Evolutionary conservation across 2,113 vertebrate genomes (phyloP), one percentile per base, ranked within the genome.

Genomic region (Rhinolophus ferrumequinum): DNA sequence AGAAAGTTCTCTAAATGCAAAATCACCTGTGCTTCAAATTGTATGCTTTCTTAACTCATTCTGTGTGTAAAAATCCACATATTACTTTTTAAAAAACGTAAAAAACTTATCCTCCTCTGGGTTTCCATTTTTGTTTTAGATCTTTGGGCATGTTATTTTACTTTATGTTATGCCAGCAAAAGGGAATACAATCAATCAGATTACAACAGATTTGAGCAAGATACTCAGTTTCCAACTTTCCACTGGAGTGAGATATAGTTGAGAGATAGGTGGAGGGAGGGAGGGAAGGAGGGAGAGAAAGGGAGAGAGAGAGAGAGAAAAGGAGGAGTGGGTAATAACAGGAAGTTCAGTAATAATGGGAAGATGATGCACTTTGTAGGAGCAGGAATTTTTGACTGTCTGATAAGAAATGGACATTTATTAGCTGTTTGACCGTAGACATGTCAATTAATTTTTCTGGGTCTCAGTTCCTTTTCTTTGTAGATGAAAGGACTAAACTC

Each of bases 41-140:
- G 50, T 81, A 24, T 73, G 16, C 19, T 79, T 95, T 88, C 14
- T 28, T 83, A 92, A 89, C 24, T 93, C 18, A 41, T 64, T 75
- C 38, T 60, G 3, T 28, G 5, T 82, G 2, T 72, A 41, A 66
- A 58, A 70, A 56, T 62, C 92, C 26, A 67, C 2, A 54, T 30
- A 30, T n/a, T 26, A 54, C 33, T 67, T 77, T 70, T 72, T 52
- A 5, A 19, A 69, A 89, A 90, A 81, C 7, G 15, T 66, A 50
- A 47, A 85, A 66, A 38, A 5, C 4, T 86, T 64, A 81, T 15
- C 5, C 15, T 67, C 26, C 5, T 4, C 5, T 67, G 9, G 41
- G 38, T 52, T 82, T 81, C 30, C 67, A 88, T 93, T 93, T 95
- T 70, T 87, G 8, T 88, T 93, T 60, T 44, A 76, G 30, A 67